Evolutionary conservation across 2,888 invertebrate species (phyloP).

Genomic region (Leptinotarsa haldemani): DNA sequence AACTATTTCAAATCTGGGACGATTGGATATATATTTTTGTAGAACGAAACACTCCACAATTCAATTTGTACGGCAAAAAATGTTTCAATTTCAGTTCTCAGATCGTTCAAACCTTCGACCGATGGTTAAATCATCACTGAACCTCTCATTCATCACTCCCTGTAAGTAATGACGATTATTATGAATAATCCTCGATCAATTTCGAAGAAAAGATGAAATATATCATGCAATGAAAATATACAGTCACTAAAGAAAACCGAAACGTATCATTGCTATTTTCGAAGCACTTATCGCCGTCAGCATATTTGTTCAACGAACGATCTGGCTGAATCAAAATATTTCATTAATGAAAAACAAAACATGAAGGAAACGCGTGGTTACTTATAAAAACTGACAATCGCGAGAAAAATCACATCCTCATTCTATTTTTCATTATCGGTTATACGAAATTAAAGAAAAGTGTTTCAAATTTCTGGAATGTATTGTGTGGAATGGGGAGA

Average conservation of each 20-base stretch:
- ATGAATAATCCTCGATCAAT: not conserved
- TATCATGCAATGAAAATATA: constrained; percentile 13
- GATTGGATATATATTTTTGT: no score
- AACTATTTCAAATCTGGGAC: no score
- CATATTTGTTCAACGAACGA: constrained; percentile 1
- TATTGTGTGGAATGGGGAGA: not conserved
- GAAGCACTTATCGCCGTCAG: not conserved
- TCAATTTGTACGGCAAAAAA: no score
- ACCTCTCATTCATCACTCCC: not conserved
- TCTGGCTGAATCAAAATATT: constrained; percentile 12
- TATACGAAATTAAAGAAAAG: constrained; percentile 1
- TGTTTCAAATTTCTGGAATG: not conserved
- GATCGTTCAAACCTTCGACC: no score
- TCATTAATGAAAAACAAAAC: not conserved
- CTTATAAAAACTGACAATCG: constrained; percentile 14
- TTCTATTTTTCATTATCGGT: constrained; percentile 5
- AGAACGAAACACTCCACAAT: no score
- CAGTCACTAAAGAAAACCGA: constrained; percentile 7
- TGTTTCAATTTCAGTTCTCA: no score
- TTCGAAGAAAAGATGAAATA: not conserved
- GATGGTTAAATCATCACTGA: not conserved
- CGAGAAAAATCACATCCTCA: constrained; percentile 10
- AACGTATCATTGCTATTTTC: constrained; percentile 9
- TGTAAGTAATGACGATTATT: not conserved
- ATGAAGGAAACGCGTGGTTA: constrained; percentile 13